phyloP scores from a whole-genome alignment of 2,797 vertebrate genomes.

The Sorex maritimensis region DNA sequence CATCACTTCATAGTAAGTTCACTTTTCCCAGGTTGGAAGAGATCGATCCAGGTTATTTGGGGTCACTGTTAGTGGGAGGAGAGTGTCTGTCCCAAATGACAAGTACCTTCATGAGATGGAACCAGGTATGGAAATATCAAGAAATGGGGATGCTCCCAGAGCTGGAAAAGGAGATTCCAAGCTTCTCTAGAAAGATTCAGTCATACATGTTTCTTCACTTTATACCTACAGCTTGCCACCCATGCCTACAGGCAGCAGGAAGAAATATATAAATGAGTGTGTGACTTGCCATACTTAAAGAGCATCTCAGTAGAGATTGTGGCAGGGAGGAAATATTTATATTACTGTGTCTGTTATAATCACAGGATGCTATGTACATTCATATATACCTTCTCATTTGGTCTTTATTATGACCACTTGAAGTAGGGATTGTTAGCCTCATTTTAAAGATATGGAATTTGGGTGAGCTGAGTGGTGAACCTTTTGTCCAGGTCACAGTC shows the following conservation, averaged over 20 bases:
- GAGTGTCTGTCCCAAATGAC: neutral
- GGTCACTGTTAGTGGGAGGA: too few relatives aligned
- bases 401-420: neutral
- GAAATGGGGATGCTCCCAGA: neutral
- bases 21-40: neutral
- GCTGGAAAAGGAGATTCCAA: neutral
- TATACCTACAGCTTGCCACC: neutral
- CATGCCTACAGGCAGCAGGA: neutral
- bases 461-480: neutral
- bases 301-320: neutral
- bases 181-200: neutral
- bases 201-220: neutral
- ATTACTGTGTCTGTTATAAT: constrained; percentile 9
- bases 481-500: neutral
- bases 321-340: constrained; percentile 5
- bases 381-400: neutral
- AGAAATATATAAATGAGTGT: neutral
- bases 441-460: neutral
- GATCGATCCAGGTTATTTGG: neutral
- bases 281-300: neutral
- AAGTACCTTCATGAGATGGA: neutral
- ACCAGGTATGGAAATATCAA: neutral
- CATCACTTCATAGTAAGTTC: constrained; percentile 26
- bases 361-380: neutral
- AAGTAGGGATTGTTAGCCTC: neutral